Conservation (phyloP, 2,888 invertebrate species). For the Rhagonycha fulva region DNA sequence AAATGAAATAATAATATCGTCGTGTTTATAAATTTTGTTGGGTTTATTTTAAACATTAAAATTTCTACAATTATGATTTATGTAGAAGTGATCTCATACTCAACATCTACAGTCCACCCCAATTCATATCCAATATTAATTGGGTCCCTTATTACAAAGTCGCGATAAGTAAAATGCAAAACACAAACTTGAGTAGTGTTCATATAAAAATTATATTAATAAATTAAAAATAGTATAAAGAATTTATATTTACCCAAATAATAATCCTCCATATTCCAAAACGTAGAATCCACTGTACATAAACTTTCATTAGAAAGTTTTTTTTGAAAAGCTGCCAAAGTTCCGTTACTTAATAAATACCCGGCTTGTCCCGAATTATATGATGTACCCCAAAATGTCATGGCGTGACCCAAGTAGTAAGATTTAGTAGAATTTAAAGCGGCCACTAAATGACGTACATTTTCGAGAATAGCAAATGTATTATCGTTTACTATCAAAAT, state of each 20-base stretch:
- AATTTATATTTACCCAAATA: constrained; percentile 21
- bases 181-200: too few species aligned
- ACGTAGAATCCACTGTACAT: constrained; percentile 44
- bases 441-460: constrained; percentile 59
- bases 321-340: constrained; percentile 51
- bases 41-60: too few species aligned
- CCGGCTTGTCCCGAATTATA: constrained; percentile 63
- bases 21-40: too few species aligned
- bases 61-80: constrained; percentile 19
- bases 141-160: too few species aligned
- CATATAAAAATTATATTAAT: too few species aligned
- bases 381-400: constrained; percentile 59
- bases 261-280: constrained; percentile 27
- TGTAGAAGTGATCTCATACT: not conserved
- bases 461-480: constrained; percentile 61
- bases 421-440: constrained; percentile 52
- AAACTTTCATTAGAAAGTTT: constrained; percentile 52
- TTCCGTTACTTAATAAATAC: constrained; percentile 60
- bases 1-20: too few species aligned
- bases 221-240: too few species aligned
- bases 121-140: too few species aligned
- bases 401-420: constrained; percentile 62
- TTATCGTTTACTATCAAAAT: constrained; percentile 60
- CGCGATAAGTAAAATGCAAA: too few species aligned
- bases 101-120: too few species aligned